Evolutionary conservation across 1,140 invertebrate genomes (phyloP), one percentile per base, ranked within the genome.

Genomic region (Scylla paramamosain): DNA sequence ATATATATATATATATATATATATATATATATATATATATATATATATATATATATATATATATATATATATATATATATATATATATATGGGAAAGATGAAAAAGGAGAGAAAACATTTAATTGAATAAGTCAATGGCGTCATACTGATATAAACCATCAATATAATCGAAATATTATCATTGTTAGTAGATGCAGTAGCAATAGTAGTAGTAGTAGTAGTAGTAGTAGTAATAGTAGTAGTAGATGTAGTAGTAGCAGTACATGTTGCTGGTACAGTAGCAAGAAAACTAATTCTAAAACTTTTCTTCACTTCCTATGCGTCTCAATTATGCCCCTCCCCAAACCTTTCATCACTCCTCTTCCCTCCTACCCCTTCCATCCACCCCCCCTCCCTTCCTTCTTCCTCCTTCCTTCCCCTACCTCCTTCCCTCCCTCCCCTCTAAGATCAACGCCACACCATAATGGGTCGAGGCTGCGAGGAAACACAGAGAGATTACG

Each of bases 401-500:
- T 8, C 31, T 32, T 28, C 32, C 25, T 10, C 31, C 31, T 87
- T 16, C 84, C 84, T 28, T 31, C 31, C 20, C 10, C 84, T 8
- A 2, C 84, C 10, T 32, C 31, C 84, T 39, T 12, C 7, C 84
- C 20, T 39, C n/a, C 29, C 20, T 10, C n/a, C 20, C 67, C 20
- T 77, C n/a, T 20, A 77, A 20, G 67, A 25, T 77, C 67, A 77
- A 20, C 67, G 20, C 20, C 52, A 59, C 12, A 20, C 52, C 25
- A n/a, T 77, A 77, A 77, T n/a, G 67, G n/a, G 25, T 12, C 25
- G 20, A 77, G 67, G 25, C 67, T n/a, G 16, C 25, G 67, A 77
- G 67, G 67, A 77, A 77, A 77, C 67, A 77, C 67, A 77, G 20
- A 59, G 52, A 77, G 67, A 77, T 77, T 77, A 77, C 67, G 67